Evolutionary conservation across 2,113 vertebrate species (phyloP), one percentile per base, ranked within the genome.

Genomic region (Tragulus kanchil): DNA sequence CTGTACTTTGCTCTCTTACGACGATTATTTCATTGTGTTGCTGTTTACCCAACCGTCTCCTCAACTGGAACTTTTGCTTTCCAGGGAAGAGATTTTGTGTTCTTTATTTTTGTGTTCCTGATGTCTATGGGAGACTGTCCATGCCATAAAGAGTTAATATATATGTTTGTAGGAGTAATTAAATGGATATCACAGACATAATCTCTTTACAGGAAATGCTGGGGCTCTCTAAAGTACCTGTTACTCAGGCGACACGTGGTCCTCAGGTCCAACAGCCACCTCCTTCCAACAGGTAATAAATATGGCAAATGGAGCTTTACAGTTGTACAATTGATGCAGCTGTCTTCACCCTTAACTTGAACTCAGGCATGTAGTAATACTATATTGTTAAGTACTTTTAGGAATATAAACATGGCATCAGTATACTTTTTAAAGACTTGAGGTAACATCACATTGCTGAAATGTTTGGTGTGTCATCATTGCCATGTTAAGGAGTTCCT

Each of bases 241-340:
- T 99, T 87, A 97, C 98, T 82, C 99, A 99, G 97, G 98, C 98
- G 0, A 98, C 99, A 83, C 99, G 99, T 89, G 99, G 99, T 90
- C 99, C 99, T 90, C 99, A 99, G 65, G 98, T 99, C 28, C 99
- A 99, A 67, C 99, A 99, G 36, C 99, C 98, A 56, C 99, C 99
- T 96, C 98, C 99, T 93, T 99, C 99, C 90, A 99, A 99, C 98
- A 99, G 99, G 99, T 99, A 99, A 97, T 56, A 64, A 94, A 94
- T 85, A 56, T 45, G 31, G 31, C 25, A 94, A 73, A 92, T 36
- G 96, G 17, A 81, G 82, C 78, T 91, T 94, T 65, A 12, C 4
- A 83, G 48, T 86, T 96, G 93, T 92, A 17, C 5, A 83, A 48
- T 59, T 95, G 10, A 52, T 69, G 8, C 6, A 89, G 78, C 52